Percentiles rank a stretch among this genome's conserved stretches.
Evolutionary conservation across 2,113 vertebrate species (phyloP).

Genomic region (Mus musculus): GRCm39 chr5:60840501-60841000

Average conservation of each 20-base stretch:
- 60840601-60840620: neutral
- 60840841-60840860: neutral
- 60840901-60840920: neutral
- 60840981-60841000: neutral
- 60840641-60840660: neutral
- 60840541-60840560: neutral
- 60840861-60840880: neutral
- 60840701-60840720: neutral
- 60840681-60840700: neutral
- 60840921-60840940: rapidly evolving
- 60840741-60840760: neutral
- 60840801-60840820: neutral
- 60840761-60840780: neutral
- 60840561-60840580: neutral
- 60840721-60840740: neutral
- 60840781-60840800: neutral
- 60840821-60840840: neutral
- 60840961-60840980: too few relatives aligned
- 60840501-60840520: neutral
- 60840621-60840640: neutral
- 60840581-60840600: neutral
- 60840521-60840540: neutral
- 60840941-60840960: neutral
- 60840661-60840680: neutral
- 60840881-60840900: neutral